A percentile compares a stretch with the other conserved stretches of the same genome.
phyloP scores from a whole-genome alignment of 2,797 vertebrate genomes.

The Atherinosoma microstoma region DNA sequence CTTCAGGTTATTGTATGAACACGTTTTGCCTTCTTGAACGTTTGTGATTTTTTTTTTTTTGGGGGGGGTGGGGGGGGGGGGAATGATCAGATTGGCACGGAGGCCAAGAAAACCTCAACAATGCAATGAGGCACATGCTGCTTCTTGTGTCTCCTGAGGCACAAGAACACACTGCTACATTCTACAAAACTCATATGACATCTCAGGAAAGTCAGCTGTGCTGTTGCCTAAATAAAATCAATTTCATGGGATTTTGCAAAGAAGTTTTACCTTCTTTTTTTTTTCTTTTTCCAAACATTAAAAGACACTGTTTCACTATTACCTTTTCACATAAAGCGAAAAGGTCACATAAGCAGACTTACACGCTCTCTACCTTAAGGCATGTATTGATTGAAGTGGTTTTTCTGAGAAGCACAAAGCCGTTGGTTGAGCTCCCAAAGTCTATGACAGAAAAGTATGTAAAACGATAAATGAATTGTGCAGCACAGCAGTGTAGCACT shows the following conservation, averaged over 20 bases:
- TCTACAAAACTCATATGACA: conserved; percentile 17
- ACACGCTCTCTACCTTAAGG: conserved; percentile 20
- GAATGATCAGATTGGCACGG: neutral
- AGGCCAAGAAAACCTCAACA: conserved; percentile 15
- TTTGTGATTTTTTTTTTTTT: too few relatives aligned
- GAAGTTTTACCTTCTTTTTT: too few relatives aligned
- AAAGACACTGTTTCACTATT: neutral
- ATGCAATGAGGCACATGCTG: neutral
- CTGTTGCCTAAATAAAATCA: neutral
- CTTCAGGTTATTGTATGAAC: too few relatives aligned
- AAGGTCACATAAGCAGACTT: conserved; percentile 28
- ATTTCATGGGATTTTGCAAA: too few relatives aligned
- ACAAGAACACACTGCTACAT: conserved; percentile 9
- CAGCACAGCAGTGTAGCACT: neutral
- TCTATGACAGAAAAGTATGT: conserved; percentile 27
- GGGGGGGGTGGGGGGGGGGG: too few relatives aligned
- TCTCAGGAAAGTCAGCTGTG: conserved; percentile 18
- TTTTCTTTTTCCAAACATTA: too few relatives aligned
- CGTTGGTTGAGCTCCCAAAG: conserved; percentile 6
- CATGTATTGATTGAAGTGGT: neutral
- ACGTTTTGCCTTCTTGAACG: too few relatives aligned
- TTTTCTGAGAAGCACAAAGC: conserved; percentile 37
- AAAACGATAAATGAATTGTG: conserved; percentile 23
- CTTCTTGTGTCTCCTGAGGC: conserved; percentile 10
- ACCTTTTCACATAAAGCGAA: conserved; percentile 25